phyloP scores from a whole-genome alignment of 2,797 vertebrate genomes.

The Enteromius fasciolatus region DNA sequence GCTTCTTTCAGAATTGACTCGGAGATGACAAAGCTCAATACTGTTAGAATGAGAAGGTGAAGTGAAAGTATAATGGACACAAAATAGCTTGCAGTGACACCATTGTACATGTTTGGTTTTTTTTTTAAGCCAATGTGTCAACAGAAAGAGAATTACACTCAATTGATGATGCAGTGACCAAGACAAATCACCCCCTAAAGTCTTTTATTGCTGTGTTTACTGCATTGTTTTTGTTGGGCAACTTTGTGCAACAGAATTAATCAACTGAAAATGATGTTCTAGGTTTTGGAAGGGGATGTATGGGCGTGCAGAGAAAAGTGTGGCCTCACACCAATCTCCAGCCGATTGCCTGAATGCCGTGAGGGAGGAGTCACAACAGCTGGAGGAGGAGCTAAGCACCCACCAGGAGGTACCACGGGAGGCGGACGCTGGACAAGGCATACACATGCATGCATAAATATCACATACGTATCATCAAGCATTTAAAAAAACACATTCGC shows the following conservation, averaged over 20 bases:
- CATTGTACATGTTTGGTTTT: not conserved
- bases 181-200: not conserved
- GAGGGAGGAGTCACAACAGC: conserved; percentile 90
- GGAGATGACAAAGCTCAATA: not conserved
- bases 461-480: conserved; percentile 19
- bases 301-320: conserved; percentile 84
- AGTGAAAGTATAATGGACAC: not conserved
- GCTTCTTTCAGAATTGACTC: not conserved
- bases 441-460: conserved; percentile 62
- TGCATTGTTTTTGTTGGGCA: not conserved
- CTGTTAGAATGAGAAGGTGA: not conserved
- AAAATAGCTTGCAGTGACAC: not conserved
- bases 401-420: conserved; percentile 88
- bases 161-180: not conserved
- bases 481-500: not conserved
- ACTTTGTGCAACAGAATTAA: not conserved
- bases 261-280: not conserved
- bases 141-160: not conserved
- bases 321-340: conserved; percentile 85
- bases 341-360: conserved; percentile 87
- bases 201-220: not conserved
- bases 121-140: not conserved
- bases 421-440: conserved; percentile 79
- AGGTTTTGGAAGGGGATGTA: conserved; percentile 98
- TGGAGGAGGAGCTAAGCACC: conserved; percentile 88